These are phyloP conservation scores for Toxotes jaculatrix DNA, from an alignment of 2,113 vertebrate genomes.

Conservation along the genomic window DNA sequence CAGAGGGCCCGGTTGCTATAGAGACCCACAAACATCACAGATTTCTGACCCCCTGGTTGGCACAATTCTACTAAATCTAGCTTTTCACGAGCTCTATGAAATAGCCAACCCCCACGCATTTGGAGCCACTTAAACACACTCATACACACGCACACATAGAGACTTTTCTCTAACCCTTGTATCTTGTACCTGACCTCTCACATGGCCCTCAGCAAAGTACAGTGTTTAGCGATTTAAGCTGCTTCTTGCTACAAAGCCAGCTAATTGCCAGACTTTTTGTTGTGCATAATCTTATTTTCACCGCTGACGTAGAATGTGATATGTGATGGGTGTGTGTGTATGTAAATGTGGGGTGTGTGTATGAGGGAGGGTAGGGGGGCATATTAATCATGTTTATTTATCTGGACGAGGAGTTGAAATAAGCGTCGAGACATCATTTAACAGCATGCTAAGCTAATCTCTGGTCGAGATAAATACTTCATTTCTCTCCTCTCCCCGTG, in stretches of 20 bases:
- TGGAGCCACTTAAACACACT: slow-evolving; percentile 35
- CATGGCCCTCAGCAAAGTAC: slow-evolving; percentile 66
- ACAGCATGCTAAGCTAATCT: slow-evolving; percentile 82
- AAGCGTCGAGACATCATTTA: slow-evolving; percentile 76
- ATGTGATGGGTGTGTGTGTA: slow-evolving; percentile 43
- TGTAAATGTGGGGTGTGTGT: slow-evolving; percentile 6
- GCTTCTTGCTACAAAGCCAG: slow-evolving; percentile 68
- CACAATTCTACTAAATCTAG: slow-evolving; percentile 69
- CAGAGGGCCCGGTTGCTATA: slow-evolving; percentile 65
- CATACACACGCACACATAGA: slow-evolving; percentile 27
- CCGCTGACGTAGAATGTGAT: slow-evolving; percentile 53
- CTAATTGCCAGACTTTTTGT: slow-evolving; percentile 74
- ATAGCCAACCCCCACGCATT: slow-evolving; percentile 36
- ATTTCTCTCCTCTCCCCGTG: slow-evolving; percentile 81
- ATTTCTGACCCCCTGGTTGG: slow-evolving; percentile 67
- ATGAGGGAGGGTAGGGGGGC: slow-evolving; percentile 34
- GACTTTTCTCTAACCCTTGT: slow-evolving; percentile 37
- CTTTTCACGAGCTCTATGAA: slow-evolving; percentile 68
- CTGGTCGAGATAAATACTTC: slow-evolving; percentile 82
- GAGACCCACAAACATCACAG: slow-evolving; percentile 62
- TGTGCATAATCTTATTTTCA: slow-evolving; percentile 64
- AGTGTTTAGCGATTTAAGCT: slow-evolving; percentile 71
- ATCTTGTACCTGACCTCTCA: slow-evolving; percentile 69
- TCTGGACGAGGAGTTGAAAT: slow-evolving; percentile 74
- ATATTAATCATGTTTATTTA: slow-evolving; percentile 80